Evolutionary conservation across 2,888 invertebrate genomes (phyloP), one percentile per base, ranked within the genome.

Genomic region (Bombylius discolor): DNA sequence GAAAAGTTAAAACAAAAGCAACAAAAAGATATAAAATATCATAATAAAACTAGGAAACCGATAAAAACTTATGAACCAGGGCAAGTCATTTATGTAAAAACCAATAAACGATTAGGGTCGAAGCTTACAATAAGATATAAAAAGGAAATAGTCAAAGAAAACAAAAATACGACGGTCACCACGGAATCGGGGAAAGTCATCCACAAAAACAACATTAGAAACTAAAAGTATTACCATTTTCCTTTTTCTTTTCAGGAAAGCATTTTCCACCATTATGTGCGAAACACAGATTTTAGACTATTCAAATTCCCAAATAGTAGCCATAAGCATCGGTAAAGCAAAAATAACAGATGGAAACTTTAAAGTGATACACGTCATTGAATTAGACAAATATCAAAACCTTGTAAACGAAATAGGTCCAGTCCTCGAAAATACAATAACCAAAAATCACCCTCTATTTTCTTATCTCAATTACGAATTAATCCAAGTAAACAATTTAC

Each of bases 1-100:
- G 49, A 56, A 45, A 48, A 45, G 13, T 36, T 56, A 23, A 14
- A 52, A 53, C 42, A 44, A 34, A 56, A 52, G 49, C 56, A 56
- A 13, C 13, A 45, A 49, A 46, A 53, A 33, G 56, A 56, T 34
- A 9, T 56, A 46, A 33, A 52, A 12, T 49, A 34, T 13, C 57
- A 57, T 14, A 57, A 52, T 23, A 51, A 48, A 48, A 39, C 39
- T 7, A 42, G 46, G n/a, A 14, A 58, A 14, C 52, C 53, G 5
- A 48, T 48, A 6, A 58, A 58, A 51, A n/a, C 44, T n/a, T 56
- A 56, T 14, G 49, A 58, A n/a, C n/a, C n/a, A n/a, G n/a, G n/a
- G n/a, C n/a, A 58, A 36, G 12, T 13, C 0, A 49, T 57, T 14
- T 56, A 45, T 42, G 51, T 56, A 3, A 56, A 42, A 48, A 23